Base-by-base conservation (phyloP, 2,888 invertebrate genomes). In the Patella ulyssiponensis region DNA sequence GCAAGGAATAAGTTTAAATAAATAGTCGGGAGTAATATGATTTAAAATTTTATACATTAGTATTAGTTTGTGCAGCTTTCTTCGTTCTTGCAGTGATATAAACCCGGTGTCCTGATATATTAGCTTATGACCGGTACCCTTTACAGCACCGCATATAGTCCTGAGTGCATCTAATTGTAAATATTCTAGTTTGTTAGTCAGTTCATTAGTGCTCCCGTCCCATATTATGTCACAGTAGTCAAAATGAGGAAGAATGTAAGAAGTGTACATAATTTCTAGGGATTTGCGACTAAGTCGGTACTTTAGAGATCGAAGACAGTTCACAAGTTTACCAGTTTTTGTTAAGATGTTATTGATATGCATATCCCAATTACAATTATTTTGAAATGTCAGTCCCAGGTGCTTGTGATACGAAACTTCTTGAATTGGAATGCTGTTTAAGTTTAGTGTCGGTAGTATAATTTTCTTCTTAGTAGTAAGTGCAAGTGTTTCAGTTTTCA, bases 221-320 rank as follows among this genome's bases (percentile, higher is more conserved):
- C 64, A 64, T 23, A 64, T 64, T 20, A 64, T n/a, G 23, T 23
- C 23, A 64, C 64, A 64, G 64, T 64, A 23, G 23, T 64, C 23
- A 64, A 64, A 64, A 64, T 64, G 64, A 23, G 64, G 64, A 64
- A 64, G 20, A 23, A 64, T 64, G 64, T 64, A 64, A 23, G 64
- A 64, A 23, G 64, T 64, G 23, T 23, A 64, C 11, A 23, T 64
- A n/a, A n/a, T 64, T 23, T 64, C 11, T 11, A 64, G 64, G 15
- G 64, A 64, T 15, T 23, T 64, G 20, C 64, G 20, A 64, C 23
- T 64, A 23, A 64, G 23, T 11, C 64, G 23, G 14, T 64, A 64
- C 23, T 64, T 64, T 23, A 64, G 20, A 64, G 64, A 23, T 64
- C 64, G 20, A 20, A 64, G 23, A 64, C 64, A 64, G 12, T 64